Percentiles rank a stretch among this genome's conserved stretches.
phyloP scores from a whole-genome alignment of 2,113 vertebrate species.

The Perccottus glenii region DNA sequence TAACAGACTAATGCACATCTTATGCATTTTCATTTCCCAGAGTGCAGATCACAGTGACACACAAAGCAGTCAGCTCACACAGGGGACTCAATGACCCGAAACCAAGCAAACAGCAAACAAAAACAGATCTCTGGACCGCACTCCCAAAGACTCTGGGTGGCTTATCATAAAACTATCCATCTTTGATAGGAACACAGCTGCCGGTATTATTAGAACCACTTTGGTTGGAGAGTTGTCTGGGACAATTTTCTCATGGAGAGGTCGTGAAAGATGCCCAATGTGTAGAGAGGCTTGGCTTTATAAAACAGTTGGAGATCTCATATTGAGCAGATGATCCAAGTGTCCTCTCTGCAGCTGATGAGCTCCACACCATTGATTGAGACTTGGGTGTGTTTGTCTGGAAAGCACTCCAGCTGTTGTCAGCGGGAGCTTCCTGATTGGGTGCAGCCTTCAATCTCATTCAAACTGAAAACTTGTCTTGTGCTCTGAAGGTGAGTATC shows the following conservation, averaged over 20 bases:
- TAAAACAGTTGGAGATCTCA: background rate
- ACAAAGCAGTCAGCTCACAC: background rate
- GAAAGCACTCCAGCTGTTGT: constrained; percentile 6
- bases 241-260: constrained; percentile 59
- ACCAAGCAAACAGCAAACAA: constrained; percentile 17
- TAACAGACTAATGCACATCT: no score
- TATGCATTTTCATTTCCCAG: background rate
- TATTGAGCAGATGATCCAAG: background rate
- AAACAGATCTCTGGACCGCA: background rate
- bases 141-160: background rate
- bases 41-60: background rate
- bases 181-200: constrained; percentile 39
- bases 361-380: background rate
- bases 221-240: constrained; percentile 13
- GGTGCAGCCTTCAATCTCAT: background rate
- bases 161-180: constrained; percentile 33
- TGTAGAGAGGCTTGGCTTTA: constrained; percentile 25
- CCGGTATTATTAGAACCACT: constrained; percentile 59
- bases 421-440: constrained; percentile 10
- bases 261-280: constrained; percentile 25
- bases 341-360: background rate
- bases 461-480: background rate
- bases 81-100: constrained; percentile 22
- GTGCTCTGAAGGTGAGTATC: background rate
- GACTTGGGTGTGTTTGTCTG: constrained; percentile 5